phyloP scores from a whole-genome alignment of 1,140 invertebrate species.

The Mycetomoellerius zeteki region DNA sequence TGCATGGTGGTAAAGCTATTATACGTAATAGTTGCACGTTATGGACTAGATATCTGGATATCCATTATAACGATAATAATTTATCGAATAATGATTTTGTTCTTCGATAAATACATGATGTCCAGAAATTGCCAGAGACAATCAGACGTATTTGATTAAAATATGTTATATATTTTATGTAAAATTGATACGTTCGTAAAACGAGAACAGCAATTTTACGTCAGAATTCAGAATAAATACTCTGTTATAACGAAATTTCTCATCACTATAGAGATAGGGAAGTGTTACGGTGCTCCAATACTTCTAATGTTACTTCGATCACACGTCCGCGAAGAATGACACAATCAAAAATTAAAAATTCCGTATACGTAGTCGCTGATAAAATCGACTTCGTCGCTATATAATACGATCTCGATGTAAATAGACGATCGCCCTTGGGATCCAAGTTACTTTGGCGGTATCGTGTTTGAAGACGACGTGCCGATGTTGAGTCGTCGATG shows the following conservation, averaged over 20 bases:
- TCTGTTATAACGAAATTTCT: background rate
- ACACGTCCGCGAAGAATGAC: background rate
- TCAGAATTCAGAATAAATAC: background rate
- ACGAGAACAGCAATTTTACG: background rate
- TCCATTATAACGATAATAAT: conserved; percentile 33
- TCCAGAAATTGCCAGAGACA: background rate
- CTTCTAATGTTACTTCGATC: background rate
- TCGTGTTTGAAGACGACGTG: conserved; percentile 36
- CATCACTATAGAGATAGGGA: background rate
- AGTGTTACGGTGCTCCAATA: background rate
- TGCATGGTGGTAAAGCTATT: conserved; percentile 49
- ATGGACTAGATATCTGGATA: conserved; percentile 1
- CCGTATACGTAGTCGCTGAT: conserved; percentile 4
- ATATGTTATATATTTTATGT: background rate
- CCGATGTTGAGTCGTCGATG: conserved; percentile 30
- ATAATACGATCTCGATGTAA: conserved; percentile 19
- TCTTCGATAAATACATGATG: conserved; percentile 1
- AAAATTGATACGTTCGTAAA: background rate
- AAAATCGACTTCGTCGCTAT: background rate
- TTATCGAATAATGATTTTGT: background rate
- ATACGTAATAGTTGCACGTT: conserved; percentile 38
- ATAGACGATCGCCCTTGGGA: conserved; percentile 33
- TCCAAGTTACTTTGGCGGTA: conserved; percentile 24
- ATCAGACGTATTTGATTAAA: background rate
- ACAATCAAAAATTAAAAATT: conserved; percentile 45